These are phyloP conservation scores for Anabas testudineus DNA, from an alignment of 2,797 vertebrate species.

Conservation along the genomic window DNA sequence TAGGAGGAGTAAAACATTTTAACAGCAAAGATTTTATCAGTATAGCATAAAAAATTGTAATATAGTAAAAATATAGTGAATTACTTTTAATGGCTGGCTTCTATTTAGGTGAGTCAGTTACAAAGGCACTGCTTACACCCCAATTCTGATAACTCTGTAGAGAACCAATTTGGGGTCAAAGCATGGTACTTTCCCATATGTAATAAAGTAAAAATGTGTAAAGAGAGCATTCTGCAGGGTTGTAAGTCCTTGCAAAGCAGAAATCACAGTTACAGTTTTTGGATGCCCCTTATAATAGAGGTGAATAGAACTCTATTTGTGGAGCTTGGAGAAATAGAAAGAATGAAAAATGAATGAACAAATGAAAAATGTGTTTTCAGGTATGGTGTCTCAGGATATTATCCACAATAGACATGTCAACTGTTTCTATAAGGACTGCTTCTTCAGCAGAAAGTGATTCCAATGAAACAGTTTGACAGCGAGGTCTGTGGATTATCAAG, in stretches of 20 bases:
- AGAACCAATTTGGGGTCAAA: neutral
- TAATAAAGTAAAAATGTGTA: neutral
- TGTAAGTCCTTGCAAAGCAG: conserved; percentile 2
- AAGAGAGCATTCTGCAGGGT: neutral
- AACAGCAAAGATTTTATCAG: conserved; percentile 16
- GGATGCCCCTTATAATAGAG: neutral
- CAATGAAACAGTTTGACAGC: neutral
- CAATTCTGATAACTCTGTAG: neutral
- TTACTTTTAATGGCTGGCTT: conserved; percentile 4
- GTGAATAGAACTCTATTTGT: neutral
- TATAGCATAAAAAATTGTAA: conserved; percentile 2
- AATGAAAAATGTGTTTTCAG: neutral
- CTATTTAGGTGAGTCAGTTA: neutral
- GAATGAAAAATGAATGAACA: neutral
- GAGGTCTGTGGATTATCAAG: neutral
- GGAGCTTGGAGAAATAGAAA: neutral
- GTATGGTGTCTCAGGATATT: neutral
- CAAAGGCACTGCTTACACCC: neutral
- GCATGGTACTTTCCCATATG: neutral
- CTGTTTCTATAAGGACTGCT: neutral
- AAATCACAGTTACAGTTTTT: neutral
- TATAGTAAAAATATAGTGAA: no score
- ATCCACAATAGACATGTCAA: neutral
- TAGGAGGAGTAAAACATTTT: conserved; percentile 9
- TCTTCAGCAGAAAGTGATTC: neutral